Percentiles rank a stretch among this genome's conserved stretches.
Evolutionary conservation across 2,888 invertebrate genomes (phyloP).

Genomic region (Eristalis tenax): DNA sequence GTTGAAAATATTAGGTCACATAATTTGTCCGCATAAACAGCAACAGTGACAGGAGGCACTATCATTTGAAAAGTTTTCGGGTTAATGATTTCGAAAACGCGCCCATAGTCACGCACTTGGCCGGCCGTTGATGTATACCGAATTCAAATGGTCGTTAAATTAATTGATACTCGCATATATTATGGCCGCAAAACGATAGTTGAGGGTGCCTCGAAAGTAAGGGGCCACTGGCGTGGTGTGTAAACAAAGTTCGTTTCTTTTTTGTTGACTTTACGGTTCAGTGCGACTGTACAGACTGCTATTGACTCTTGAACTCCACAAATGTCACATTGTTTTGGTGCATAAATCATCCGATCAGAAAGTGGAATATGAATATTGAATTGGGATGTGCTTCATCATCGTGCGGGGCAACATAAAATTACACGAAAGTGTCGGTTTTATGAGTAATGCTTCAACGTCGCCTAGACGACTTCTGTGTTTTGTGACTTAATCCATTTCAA

Average conservation of each 20-base stretch:
- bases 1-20: slow-evolving; percentile 40
- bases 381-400: neutral
- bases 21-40: slow-evolving; percentile 15
- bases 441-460: neutral
- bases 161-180: slow-evolving; percentile 40
- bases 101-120: slow-evolving; percentile 48
- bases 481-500: no score
- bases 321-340: neutral
- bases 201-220: slow-evolving; percentile 1
- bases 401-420: neutral
- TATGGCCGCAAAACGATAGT: neutral
- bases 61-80: slow-evolving; percentile 38
- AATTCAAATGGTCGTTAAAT: slow-evolving; percentile 42
- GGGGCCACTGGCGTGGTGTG: neutral
- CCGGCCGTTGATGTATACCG: neutral
- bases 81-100: slow-evolving; percentile 42
- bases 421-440: neutral
- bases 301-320: neutral
- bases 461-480: no score
- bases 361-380: neutral
- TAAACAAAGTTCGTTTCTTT: slow-evolving; percentile 16
- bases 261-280: slow-evolving; percentile 28
- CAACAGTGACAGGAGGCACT: neutral
- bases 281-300: neutral
- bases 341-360: neutral